Percentiles rank a stretch among this genome's conserved stretches.
Evolutionary conservation across 2,797 vertebrate species (phyloP).

Genomic region (Oreortyx pictus): DNA sequence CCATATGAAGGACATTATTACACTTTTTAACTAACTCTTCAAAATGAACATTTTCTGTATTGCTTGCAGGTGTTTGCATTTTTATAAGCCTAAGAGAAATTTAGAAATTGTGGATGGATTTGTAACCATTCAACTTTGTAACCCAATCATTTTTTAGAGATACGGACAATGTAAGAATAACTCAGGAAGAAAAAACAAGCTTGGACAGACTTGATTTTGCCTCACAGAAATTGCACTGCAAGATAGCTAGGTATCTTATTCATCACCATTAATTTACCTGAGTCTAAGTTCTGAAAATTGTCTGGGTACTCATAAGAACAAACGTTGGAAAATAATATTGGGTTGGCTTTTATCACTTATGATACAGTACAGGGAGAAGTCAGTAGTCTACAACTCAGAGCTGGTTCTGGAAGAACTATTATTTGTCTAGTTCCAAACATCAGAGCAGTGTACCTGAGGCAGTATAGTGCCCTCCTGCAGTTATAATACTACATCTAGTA

Average conservation of each 20-base stretch:
- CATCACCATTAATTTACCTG: neutral
- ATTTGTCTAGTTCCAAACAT: neutral
- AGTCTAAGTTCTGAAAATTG: neutral
- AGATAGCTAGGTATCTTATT: neutral
- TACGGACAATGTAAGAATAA: neutral
- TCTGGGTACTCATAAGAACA: neutral
- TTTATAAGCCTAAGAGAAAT: conserved; percentile 36
- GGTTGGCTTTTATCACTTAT: neutral
- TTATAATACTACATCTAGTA: neutral
- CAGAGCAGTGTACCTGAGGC: neutral
- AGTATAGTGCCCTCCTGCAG: neutral
- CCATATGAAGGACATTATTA: conserved; percentile 9
- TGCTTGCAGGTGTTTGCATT: conserved; percentile 25
- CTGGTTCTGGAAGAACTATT: neutral
- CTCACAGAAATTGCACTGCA: neutral
- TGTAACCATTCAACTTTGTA: neutral
- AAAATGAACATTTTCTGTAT: conserved; percentile 10
- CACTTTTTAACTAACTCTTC: conserved; percentile 45
- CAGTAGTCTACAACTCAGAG: neutral
- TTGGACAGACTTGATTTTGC: neutral
- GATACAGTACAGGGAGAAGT: neutral
- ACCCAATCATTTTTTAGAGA: neutral
- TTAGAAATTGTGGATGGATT: neutral
- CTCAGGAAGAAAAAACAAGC: neutral
- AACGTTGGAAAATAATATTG: neutral